A percentile compares a stretch with the other conserved stretches of the same genome.
Conservation (phyloP, 2,113 vertebrate species). For the Alosa alosa region DNA sequence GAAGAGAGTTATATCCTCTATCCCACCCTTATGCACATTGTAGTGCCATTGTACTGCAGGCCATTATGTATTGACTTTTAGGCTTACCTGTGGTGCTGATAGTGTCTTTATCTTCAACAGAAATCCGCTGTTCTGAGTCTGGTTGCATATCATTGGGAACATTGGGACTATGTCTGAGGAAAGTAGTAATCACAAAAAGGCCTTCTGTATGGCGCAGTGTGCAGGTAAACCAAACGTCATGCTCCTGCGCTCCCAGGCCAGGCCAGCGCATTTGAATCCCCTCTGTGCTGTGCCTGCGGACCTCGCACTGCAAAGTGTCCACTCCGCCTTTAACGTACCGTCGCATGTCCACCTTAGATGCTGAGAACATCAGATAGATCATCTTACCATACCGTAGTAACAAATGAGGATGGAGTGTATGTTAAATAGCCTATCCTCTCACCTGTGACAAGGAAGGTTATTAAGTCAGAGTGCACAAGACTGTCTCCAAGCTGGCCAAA, state of each 20-base stretch:
- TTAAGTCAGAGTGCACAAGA: conserved; percentile 52
- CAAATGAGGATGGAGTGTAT: not conserved
- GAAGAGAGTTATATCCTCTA: not conserved
- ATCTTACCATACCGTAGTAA: too few species aligned
- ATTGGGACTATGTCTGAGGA: conserved; percentile 63
- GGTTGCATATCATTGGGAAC: conserved; percentile 25
- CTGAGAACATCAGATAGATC: conserved; percentile 39
- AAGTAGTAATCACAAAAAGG: conserved; percentile 51
- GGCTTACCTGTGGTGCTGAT: conserved; percentile 62
- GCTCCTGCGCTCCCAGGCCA: conserved; percentile 37
- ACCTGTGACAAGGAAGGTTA: conserved; percentile 72
- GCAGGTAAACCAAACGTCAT: conserved; percentile 67
- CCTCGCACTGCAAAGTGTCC: conserved; percentile 62
- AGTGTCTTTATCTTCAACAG: conserved; percentile 56
- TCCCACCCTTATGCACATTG: not conserved
- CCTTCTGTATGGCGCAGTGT: conserved; percentile 57
- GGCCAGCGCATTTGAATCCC: conserved; percentile 68
- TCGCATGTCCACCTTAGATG: conserved; percentile 62
- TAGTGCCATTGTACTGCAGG: not conserved
- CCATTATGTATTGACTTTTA: not conserved
- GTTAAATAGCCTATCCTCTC: conserved; percentile 20
- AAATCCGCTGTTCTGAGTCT: conserved; percentile 38
- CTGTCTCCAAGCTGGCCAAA: conserved; percentile 64
- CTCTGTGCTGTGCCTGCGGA: conserved; percentile 64
- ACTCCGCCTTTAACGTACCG: conserved; percentile 45